These are phyloP conservation scores for Artemia franciscana DNA, from an alignment of 1,140 invertebrate genomes.

Conservation along the genomic window DNA sequence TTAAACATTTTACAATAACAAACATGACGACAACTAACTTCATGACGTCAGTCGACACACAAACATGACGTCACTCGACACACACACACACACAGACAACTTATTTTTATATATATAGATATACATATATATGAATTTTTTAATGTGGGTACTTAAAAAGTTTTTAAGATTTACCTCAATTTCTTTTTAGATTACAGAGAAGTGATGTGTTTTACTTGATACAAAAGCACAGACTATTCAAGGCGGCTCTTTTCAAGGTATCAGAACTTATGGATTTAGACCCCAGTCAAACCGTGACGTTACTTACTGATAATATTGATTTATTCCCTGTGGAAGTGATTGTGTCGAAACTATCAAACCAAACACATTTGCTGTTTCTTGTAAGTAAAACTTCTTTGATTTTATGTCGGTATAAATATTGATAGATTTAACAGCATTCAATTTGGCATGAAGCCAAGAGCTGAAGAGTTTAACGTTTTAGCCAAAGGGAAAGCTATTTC, in stretches of 20 bases:
- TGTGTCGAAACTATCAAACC: constrained; percentile 49
- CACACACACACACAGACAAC: no score
- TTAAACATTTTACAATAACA: no score
- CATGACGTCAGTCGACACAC: no score
- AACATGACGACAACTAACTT: no score
- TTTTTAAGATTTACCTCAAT: constrained; percentile 9
- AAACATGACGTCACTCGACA: no score
- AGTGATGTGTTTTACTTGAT: constrained; percentile 66
- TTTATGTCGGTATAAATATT: not conserved
- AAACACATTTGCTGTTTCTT: constrained; percentile 46
- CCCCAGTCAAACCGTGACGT: constrained; percentile 48
- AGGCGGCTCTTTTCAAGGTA: constrained; percentile 61
- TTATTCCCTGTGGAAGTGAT: constrained; percentile 53
- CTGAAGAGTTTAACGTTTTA: not conserved
- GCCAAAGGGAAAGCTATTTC: not conserved
- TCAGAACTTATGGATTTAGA: constrained; percentile 75
- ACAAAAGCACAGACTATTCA: constrained; percentile 50
- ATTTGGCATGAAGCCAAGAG: not conserved
- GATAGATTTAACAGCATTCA: not conserved
- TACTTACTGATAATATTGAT: constrained; percentile 55
- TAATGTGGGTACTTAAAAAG: no score
- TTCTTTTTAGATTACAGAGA: constrained; percentile 38
- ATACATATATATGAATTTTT: no score
- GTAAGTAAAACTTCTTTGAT: constrained; percentile 21
- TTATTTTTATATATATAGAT: no score